Base-by-base conservation (phyloP, 2,113 vertebrate genomes). In the Galbula dea region DNA sequence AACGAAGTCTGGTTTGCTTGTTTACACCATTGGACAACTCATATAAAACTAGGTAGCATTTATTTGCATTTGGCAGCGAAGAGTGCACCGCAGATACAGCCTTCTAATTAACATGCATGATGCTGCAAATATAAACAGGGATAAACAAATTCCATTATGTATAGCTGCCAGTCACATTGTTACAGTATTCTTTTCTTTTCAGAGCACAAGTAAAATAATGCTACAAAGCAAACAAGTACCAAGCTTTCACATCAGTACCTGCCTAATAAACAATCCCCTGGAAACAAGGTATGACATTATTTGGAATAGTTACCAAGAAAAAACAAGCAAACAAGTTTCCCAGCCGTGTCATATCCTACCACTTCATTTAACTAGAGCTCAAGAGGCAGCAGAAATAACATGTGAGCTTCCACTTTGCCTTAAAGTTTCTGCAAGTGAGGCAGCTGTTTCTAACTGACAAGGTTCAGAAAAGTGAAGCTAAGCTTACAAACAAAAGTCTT, bases 41-140 rank as follows among this genome's bases (percentile, higher is more conserved):
- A 93, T 68, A 71, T 91, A 63, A 51, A 94, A 63, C 37, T 55
- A 52, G 34, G 54, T 63, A 94, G 79, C 41, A 58, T 83, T 94
- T 83, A 82, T 96, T 96, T 96, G 74, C 61, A 61, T 54, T 52
- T 81, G 63, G 77, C 86, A 96, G 86, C 65, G n/a, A 86, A 83
- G 80, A 90, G 81, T 48, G 26, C 54, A 52, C 46, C 72, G 30
- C 34, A 91, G 75, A 90, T 81, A 61, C 19, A 93, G 30, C 91
- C 81, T 90, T 57, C 83, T 95, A 97, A 97, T 97, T 97, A 97
- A 96, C 93, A 97, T 74, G 48, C 83, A 79, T 74, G 80, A 89
- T 96, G 71, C 54, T 84, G 69, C 84, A 91, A 86, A 95, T 65
- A 66, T 88, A 89, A 95, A 92, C 85, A 89, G 59, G 67, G 88